phyloP scores from a whole-genome alignment of 1,140 invertebrate genomes.

The Zaprionus capensis region DNA sequence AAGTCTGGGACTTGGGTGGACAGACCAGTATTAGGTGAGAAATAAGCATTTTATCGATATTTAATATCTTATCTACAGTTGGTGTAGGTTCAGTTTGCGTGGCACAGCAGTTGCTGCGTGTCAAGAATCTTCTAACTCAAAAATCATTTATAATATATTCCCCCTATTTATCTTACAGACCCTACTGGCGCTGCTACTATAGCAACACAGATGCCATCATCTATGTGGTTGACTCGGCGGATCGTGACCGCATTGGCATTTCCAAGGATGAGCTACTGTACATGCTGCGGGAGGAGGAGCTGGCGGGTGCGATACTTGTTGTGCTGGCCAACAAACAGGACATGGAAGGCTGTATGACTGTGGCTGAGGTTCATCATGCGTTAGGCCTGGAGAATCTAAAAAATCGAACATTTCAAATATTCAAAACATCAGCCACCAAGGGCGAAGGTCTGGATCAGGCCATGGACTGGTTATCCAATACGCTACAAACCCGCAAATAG shows the following conservation, averaged over 20 bases:
- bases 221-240: slow-evolving; percentile 99
- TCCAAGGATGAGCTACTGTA: slow-evolving; percentile 99
- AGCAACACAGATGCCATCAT: slow-evolving; percentile 99
- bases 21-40: slow-evolving; percentile 93
- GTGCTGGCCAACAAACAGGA: slow-evolving; percentile 99
- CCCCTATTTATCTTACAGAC: slow-evolving; percentile 85
- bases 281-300: slow-evolving; percentile 98
- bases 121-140: background rate
- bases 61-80: background rate
- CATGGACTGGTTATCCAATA: slow-evolving; percentile 99
- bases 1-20: slow-evolving; percentile 99
- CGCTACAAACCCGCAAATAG: slow-evolving; percentile 94
- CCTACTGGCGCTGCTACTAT: slow-evolving; percentile 99
- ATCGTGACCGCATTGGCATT: slow-evolving; percentile 99
- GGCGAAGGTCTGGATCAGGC: slow-evolving; percentile 99
- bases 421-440: slow-evolving; percentile 99
- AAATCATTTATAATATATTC: background rate
- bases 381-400: slow-evolving; percentile 97
- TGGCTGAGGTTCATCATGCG: slow-evolving; percentile 98
- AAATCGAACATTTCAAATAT: slow-evolving; percentile 99
- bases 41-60: background rate
- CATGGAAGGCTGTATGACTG: slow-evolving; percentile 97
- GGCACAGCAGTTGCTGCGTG: background rate
- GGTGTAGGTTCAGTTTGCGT: background rate
- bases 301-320: slow-evolving; percentile 96